Evolutionary conservation across 2,113 vertebrate species (phyloP), one percentile per base, ranked within the genome.

Genomic region (Tragelaphus buxtoni): DNA sequence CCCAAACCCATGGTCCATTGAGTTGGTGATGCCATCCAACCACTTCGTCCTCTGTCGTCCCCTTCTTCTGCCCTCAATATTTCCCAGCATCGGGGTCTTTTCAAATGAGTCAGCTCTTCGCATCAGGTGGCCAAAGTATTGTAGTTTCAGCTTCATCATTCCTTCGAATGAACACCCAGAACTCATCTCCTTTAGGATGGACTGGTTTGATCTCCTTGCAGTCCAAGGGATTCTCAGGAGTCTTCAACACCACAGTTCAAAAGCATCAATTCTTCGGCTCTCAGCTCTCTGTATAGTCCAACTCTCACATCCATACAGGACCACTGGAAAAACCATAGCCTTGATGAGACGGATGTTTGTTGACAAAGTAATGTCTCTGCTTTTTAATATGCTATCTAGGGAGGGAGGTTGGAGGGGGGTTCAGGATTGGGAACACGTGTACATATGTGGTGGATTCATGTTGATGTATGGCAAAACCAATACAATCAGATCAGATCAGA

Each of bases 201-300:
- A n/a, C 32, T 65, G 61, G 32, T n/a, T 65, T 2, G 8, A 65
- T n/a, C 16, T 60, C 11, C 58, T 65, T 65, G 32, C 61, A 65
- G 32, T 18, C 61, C 16, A 65, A 65, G 32, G 61, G 61, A 18
- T 1, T 65, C 16, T n/a, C 16, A 65, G n/a, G 32, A 65, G 61
- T 65, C 61, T 63, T n/a, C 32, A 65, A 4, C 3, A 9, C 32
- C 32, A n/a, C 32, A n/a, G 32, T n/a, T 65, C 16, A 65, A 4
- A 65, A n/a, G 61, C 61, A n/a, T 65, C 32, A 65, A 1, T 65
- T 65, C 16, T 65, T n/a, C 1, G 1, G 16, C 0, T 0, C 32
- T n/a, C 2, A n/a, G 16, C 16, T 18, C 4, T 65, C 61, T 65
- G 1, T n/a, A 18, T 18, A 18, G 63, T 65, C 32, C 32, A 65